phyloP scores from a whole-genome alignment of 2,113 vertebrate genomes.

The Sinocyclocheilus maitianheensis region DNA sequence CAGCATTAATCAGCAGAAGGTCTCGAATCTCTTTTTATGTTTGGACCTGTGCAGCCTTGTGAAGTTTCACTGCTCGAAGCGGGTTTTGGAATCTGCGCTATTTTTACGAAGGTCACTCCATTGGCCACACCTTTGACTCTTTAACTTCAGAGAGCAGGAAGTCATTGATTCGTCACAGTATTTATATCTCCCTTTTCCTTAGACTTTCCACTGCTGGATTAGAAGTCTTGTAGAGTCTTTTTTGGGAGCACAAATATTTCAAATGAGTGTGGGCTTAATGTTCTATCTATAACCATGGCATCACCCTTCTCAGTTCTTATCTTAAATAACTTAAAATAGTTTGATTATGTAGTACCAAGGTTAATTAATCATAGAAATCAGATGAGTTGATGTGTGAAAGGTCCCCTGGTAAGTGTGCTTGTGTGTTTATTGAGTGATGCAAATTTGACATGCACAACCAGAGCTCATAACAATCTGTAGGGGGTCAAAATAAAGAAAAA shows the following conservation, averaged over 20 bases:
- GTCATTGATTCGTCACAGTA: neutral
- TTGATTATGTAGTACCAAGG: neutral
- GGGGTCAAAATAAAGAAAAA: neutral
- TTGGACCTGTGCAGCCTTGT: neutral
- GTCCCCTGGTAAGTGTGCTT: neutral
- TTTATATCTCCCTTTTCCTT: neutral
- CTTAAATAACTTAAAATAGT: neutral
- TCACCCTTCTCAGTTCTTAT: neutral
- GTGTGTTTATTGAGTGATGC: neutral
- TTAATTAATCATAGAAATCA: conserved; percentile 8
- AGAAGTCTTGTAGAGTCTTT: neutral
- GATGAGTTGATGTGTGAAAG: conserved; percentile 29
- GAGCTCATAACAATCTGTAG: neutral
- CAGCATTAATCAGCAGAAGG: conserved; percentile 3
- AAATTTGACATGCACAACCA: neutral
- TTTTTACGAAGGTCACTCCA: conserved; percentile 15
- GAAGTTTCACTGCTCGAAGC: neutral
- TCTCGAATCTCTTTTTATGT: conserved; percentile 7
- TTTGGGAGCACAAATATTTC: neutral
- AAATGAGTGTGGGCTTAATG: neutral
- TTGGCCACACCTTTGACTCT: neutral
- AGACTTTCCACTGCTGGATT: neutral
- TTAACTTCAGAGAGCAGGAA: conserved; percentile 1
- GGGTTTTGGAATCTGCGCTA: neutral
- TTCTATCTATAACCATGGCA: neutral